Base-by-base conservation (phyloP, 2,888 invertebrate species). In the Caradrina kadenii region DNA sequence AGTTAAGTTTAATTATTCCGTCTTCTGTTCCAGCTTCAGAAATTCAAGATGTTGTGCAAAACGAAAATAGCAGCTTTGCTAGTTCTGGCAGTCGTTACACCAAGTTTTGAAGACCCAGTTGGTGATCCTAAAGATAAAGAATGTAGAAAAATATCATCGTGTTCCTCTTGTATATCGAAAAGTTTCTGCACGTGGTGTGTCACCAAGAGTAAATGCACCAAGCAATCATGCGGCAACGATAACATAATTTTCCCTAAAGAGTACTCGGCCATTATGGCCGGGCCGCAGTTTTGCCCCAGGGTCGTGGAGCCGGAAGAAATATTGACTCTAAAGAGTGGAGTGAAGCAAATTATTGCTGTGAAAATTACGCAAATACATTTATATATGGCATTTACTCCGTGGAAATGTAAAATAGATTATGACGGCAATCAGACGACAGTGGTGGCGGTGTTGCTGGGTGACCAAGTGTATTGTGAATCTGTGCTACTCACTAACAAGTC, bases 311-410 rank as follows among this genome's bases (percentile, higher is more conserved):
- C 90, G 61, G 87, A 90, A 81, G 82, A 86, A 67, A 81, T 84
- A 64, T 66, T 88, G 50, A 86, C 85, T 49, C 78, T 91, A 67
- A 89, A 88, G 84, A 93, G 90, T 73, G 93, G 94, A 15, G 83
- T 84, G 60, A 89, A 87, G 67, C 84, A 89, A 63, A 83, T 83
- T 31, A 81, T 93, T 58, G 82, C 79, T 63, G 90, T 93, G 70
- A 93, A 91, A 86, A 88, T 94, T 79, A 93, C 93, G 26, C 93
- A 94, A 83, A 91, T 94, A 82, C 91, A 94, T 80, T 83, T 93
- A 56, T 93, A 93, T 64, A 94, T 94, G 94, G 92, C 92, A 2
- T 94, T 93, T 60, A 93, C 93, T n/a, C 89, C 91, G 13, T 94
- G 94, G 93, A 93, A 92, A 84, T 94, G 93, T 79, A 90, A 86